Evolutionary conservation across 1,140 invertebrate species (phyloP).

Genomic region (Leptoteleia sp.): DNA sequence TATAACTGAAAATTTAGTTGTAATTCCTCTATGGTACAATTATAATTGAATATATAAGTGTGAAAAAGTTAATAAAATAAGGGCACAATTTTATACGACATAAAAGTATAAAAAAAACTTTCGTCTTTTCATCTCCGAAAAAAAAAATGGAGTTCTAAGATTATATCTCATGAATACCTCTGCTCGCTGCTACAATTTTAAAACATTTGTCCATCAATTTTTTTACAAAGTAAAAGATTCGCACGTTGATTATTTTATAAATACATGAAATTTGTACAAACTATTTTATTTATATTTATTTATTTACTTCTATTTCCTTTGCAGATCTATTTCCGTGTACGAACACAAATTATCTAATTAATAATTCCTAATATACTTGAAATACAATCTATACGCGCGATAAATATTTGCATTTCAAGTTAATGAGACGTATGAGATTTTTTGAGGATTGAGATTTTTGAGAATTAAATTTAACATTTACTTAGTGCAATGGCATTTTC

Average conservation of each 20-base stretch:
- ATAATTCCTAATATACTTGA: background rate
- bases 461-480: background rate
- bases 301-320: slow-evolving; percentile 6
- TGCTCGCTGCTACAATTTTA: slow-evolving; percentile 27
- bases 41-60: too few relatives aligned
- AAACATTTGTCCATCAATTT: slow-evolving; percentile 17
- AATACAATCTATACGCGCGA: slow-evolving; percentile 8
- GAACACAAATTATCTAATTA: slow-evolving; percentile 2
- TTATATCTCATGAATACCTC: slow-evolving; percentile 28
- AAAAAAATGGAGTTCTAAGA: slow-evolving; percentile 14
- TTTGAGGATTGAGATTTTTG: slow-evolving; percentile 3
- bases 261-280: slow-evolving; percentile 15
- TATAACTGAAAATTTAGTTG: too few relatives aligned
- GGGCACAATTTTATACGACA: slow-evolving; percentile 21
- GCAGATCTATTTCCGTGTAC: background rate
- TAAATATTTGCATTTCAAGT: slow-evolving; percentile 3
- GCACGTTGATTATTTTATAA: slow-evolving; percentile 6
- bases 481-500: slow-evolving; percentile 1
- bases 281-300: slow-evolving; percentile 7
- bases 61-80: background rate
- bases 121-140: slow-evolving; percentile 27
- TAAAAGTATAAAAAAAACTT: slow-evolving; percentile 5
- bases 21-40: too few relatives aligned
- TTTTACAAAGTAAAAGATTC: slow-evolving; percentile 25
- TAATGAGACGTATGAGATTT: slow-evolving; percentile 9